Base-by-base conservation (phyloP, 2,113 vertebrate genomes). In the Neolamprologus kungweensis region DNA sequence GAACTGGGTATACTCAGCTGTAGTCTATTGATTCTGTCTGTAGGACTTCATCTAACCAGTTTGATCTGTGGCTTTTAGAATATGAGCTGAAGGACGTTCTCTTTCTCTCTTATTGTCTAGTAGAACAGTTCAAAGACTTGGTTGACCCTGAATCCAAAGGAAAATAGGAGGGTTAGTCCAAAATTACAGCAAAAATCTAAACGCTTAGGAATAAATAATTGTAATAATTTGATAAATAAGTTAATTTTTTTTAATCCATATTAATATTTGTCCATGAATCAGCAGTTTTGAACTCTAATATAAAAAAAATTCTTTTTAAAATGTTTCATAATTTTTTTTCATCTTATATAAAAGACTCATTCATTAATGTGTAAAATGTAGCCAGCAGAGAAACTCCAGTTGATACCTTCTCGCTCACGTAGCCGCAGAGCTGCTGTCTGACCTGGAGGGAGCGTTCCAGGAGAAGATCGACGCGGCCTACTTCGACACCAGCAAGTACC, bases 391-490 rank as follows among this genome's bases (percentile, higher is more conserved):
- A 87, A 13, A 45, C 11, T 47, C 21, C 16, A 75, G 23, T 75
- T 75, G 14, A 50, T 4, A 50, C 23, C 42, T 31, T 47, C 71
- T 78, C 3, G 2, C 7, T 85, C 37, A 88, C 12, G 54, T 88
- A 99, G 98, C 97, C 82, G 96, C 97, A 19, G 98, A 98, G 93
- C 94, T 99, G 82, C 97, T 99, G 95, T 98, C 97, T 1, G 98
- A 99, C 95, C 96, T 99, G 94, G 98, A 99, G 96, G 98, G 97
- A 4, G 97, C 97, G 1, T 99, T 99, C 91, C 98, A 99, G 96
- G 98, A 97, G 92, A 99, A 98, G 95, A 99, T 99, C 12, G 98
- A 99, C 51, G 97, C 97, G 2, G 98, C 98, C 35, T 99, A 99
- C 95, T 98, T 98, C 42, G 98, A 99, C 95, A 99, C 99, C 81